Conservation (phyloP, 2,797 vertebrate genomes). For the Macrochelys suwanniensis region DNA sequence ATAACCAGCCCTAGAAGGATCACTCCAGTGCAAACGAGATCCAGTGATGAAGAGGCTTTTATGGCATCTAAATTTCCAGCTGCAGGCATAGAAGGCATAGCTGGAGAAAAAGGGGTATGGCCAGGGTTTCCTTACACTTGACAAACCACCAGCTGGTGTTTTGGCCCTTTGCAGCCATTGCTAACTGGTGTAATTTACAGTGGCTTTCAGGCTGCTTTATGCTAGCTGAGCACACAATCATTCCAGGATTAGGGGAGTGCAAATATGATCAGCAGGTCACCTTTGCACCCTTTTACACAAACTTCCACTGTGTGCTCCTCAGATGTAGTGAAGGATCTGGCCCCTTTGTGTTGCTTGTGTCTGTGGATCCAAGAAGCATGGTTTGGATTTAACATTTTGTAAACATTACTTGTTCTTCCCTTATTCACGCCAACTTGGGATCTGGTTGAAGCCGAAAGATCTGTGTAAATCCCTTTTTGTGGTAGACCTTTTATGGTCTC, state of each 20-base stretch:
- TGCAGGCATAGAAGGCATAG: not conserved
- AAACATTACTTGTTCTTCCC: too few relatives aligned
- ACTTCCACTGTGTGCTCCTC: not conserved
- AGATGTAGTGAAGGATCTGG: slow-evolving; percentile 20
- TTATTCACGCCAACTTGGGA: too few relatives aligned
- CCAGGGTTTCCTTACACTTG: not conserved
- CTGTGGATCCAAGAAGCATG: not conserved
- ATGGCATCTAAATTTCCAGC: not conserved
- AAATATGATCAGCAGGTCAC: not conserved
- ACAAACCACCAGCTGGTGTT: not conserved
- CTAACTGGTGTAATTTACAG: not conserved
- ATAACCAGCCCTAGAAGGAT: not conserved
- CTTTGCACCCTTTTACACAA: not conserved
- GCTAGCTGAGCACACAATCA: not conserved
- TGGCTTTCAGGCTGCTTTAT: not conserved
- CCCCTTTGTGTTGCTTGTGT: not conserved
- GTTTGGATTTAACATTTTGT: too few relatives aligned
- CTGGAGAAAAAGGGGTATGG: not conserved
- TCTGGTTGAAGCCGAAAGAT: too few relatives aligned
- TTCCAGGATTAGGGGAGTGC: not conserved
- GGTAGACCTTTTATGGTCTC: not conserved
- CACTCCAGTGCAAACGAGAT: not conserved
- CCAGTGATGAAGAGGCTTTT: not conserved
- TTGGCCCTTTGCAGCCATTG: not conserved
- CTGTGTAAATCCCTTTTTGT: too few relatives aligned